Base-by-base conservation (phyloP, 2,888 invertebrate genomes). In the Polia nebulosa region DNA sequence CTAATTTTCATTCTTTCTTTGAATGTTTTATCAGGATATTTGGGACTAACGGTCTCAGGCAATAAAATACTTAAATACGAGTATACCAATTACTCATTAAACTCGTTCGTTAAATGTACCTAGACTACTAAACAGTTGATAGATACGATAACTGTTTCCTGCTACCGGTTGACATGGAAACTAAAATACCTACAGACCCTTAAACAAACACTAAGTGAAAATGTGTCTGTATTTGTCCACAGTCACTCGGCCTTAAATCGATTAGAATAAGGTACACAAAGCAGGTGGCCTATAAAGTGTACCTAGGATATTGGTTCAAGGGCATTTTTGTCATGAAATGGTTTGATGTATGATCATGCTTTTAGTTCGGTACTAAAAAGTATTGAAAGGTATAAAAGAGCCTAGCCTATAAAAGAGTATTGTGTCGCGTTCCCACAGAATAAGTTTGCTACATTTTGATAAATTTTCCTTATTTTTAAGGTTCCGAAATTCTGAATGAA, bases 181-280 rank as follows among this genome's bases (percentile, higher is more conserved):
- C 76, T 8, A 11, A 39, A 60, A 52, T 49, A 58, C 15, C 49
- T 61, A 76, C 55, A 76, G 32, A 60, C 36, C 22, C 52, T 47
- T 76, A 27, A 57, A 68, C 34, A 63, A 76, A 63, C 57, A 75
- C 17, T 52, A 45, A 76, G 32, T 60, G 47, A 57, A 44, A 53
- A 80, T 57, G 59, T 36, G 62, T 68, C 52, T 53, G 13, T 78
- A 20, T 78, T 59, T 62, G 36, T 62, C 8, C 34, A 25, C 51
- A 45, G 55, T 59, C 58, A 62, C 44, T 34, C 13, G 32, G 11
- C 7, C 22, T 70, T 15, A 47, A 57, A 76, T 80, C 80, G 76
- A 76, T 80, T 64, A 58, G 52, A 68, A 63, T 57, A 52, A 59
- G 53, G 51, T 57, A 76, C 59, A 79, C 68, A 47, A 51, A 3